Percentiles rank a stretch among this genome's conserved stretches.
Conservation (phyloP, 2,888 invertebrate species). For the Sipunculus nudus region DNA sequence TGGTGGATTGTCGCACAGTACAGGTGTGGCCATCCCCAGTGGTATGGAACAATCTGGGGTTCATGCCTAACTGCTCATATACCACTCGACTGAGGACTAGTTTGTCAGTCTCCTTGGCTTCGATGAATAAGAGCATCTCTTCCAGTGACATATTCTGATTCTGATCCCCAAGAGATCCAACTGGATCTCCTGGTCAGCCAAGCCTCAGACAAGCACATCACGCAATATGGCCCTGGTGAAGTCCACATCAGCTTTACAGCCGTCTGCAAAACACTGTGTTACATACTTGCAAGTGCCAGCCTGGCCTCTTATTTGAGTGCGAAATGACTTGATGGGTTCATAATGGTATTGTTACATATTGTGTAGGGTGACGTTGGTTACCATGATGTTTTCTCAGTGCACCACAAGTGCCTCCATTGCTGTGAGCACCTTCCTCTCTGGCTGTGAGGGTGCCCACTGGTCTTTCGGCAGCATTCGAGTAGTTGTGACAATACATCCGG, state of each 20-base stretch:
- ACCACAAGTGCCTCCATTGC: slow-evolving; percentile 28
- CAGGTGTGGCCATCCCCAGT: too few species aligned
- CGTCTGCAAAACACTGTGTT: neutral
- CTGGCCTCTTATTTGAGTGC: slow-evolving; percentile 38
- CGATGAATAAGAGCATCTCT: slow-evolving; percentile 37
- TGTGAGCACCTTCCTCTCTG: neutral
- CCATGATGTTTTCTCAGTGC: slow-evolving; percentile 29
- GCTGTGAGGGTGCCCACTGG: neutral
- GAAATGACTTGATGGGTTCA: slow-evolving; percentile 36
- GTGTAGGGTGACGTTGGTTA: slow-evolving; percentile 18
- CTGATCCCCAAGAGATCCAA: slow-evolving; percentile 34
- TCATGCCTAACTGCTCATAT: too few species aligned
- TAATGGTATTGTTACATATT: slow-evolving; percentile 31
- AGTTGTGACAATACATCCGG: neutral
- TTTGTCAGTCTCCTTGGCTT: slow-evolving; percentile 43
- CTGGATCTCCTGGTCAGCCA: slow-evolving; percentile 33
- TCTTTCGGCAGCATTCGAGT: neutral
- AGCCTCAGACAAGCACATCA: slow-evolving; percentile 22
- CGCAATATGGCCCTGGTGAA: slow-evolving; percentile 33
- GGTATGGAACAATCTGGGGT: too few species aligned
- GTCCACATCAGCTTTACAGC: slow-evolving; percentile 28
- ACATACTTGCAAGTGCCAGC: slow-evolving; percentile 39
- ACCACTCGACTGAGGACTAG: too few species aligned
- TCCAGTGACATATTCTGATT: slow-evolving; percentile 40
- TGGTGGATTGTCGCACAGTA: too few species aligned